These are phyloP conservation scores for Xylocampa areola DNA, from an alignment of 2,888 invertebrate species.

Conservation along the genomic window DNA sequence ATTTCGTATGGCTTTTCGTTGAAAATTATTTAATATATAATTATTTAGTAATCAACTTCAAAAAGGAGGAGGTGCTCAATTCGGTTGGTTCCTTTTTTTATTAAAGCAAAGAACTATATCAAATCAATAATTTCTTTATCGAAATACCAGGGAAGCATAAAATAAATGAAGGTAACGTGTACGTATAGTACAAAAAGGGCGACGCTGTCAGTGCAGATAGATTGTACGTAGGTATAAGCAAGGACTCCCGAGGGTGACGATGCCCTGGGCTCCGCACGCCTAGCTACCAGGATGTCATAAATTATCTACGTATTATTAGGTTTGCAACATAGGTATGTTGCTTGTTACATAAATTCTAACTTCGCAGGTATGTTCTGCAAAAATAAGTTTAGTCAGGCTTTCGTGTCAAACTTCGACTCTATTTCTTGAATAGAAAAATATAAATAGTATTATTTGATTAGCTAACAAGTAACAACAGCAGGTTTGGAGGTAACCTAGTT, in stretches of 20 bases:
- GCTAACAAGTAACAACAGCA: conserved; percentile 7
- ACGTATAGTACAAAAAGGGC: conserved; percentile 56
- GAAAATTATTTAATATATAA: too few relatives aligned
- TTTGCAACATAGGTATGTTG: background rate
- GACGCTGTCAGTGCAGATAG: conserved; percentile 56
- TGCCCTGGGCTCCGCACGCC: conserved; percentile 61
- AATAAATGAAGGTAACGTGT: conserved; percentile 58
- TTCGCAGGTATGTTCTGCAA: background rate
- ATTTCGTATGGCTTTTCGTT: too few relatives aligned
- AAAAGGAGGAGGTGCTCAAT: too few relatives aligned
- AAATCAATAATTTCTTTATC: background rate
- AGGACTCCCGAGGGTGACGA: conserved; percentile 75
- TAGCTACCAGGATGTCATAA: conserved; percentile 60
- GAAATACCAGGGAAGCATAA: conserved; percentile 63
- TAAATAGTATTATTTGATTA: conserved; percentile 19
- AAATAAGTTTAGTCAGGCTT: background rate
- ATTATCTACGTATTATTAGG: conserved; percentile 31
- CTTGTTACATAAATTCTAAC: conserved; percentile 11
- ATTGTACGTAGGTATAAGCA: conserved; percentile 58
- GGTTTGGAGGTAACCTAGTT: conserved; percentile 12
- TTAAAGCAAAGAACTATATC: background rate
- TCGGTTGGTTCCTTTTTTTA: too few relatives aligned
- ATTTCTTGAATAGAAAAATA: conserved; percentile 19
- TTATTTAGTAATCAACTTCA: too few relatives aligned
- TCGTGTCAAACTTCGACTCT: conserved; percentile 12